A percentile compares a stretch with the other conserved stretches of the same genome.
These are phyloP conservation scores for Scaptomyza polygonia DNA, from an alignment of 2,888 invertebrate genomes.

Conservation along the genomic window DNA sequence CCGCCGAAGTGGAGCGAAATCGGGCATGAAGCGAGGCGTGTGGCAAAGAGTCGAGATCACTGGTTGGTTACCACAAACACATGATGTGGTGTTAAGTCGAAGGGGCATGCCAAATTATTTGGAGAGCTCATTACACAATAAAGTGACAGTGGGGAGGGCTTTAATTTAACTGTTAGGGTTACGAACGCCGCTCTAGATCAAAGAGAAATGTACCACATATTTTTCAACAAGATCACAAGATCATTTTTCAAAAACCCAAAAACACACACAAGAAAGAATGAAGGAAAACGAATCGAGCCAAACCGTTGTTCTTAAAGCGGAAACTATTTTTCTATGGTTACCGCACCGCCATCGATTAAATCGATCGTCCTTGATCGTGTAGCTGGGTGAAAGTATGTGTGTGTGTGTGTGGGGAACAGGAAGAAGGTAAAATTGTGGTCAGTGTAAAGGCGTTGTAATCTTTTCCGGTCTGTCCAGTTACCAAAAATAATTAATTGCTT, in stretches of 20 bases:
- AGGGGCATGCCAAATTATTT: conserved; percentile 77
- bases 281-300: conserved; percentile 8
- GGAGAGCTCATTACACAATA: conserved; percentile 81
- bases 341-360: conserved; percentile 50
- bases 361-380: conserved; percentile 36
- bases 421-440: conserved; percentile 35
- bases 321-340: conserved; percentile 50
- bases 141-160: conserved; percentile 42
- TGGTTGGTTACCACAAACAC: conserved; percentile 4
- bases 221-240: conserved; percentile 77
- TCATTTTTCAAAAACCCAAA: conserved; percentile 70
- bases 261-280: neutral
- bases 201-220: conserved; percentile 43
- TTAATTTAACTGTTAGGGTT: conserved; percentile 6
- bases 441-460: conserved; percentile 53
- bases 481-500: conserved; percentile 60
- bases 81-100: neutral
- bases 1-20: conserved; percentile 48
- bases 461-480: conserved; percentile 60
- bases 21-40: conserved; percentile 79
- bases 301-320: conserved; percentile 53
- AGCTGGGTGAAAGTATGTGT: neutral
- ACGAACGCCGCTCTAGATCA: conserved; percentile 41
- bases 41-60: conserved; percentile 46
- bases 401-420: conserved; percentile 38